phyloP scores from a whole-genome alignment of 2,113 vertebrate species.

The Zingel zingel region DNA sequence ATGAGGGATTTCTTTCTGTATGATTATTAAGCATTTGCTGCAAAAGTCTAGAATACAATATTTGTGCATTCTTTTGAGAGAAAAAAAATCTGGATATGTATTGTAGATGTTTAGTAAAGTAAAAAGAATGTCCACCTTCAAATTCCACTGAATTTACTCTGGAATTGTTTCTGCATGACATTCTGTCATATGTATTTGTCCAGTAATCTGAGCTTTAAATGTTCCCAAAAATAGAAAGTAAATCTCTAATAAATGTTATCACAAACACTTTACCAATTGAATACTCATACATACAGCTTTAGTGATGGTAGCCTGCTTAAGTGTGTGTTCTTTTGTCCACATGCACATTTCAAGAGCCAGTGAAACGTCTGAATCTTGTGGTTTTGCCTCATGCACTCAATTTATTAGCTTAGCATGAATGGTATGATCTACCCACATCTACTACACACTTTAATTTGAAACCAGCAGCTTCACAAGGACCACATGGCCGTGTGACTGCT shows the following conservation, averaged over 20 bases:
- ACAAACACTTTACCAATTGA: neutral
- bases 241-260: no score
- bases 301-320: neutral
- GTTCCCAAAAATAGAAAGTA: neutral
- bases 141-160: neutral
- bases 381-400: conserved; percentile 40
- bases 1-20: neutral
- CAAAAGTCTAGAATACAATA: neutral
- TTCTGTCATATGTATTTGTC: neutral
- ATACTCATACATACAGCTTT: conserved; percentile 1
- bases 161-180: neutral
- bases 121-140: neutral
- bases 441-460: conserved; percentile 65
- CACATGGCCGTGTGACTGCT: conserved; percentile 39
- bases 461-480: conserved; percentile 39
- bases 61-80: neutral
- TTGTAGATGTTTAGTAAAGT: neutral
- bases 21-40: neutral
- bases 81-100: neutral
- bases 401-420: conserved; percentile 38
- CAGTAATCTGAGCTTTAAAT: neutral
- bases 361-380: conserved; percentile 37
- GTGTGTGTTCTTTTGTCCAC: neutral
- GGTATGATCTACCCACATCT: conserved; percentile 37
- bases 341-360: neutral